Base-by-base conservation (phyloP, 1,140 invertebrate genomes). In the Pogonognathellus flavescens region DNA sequence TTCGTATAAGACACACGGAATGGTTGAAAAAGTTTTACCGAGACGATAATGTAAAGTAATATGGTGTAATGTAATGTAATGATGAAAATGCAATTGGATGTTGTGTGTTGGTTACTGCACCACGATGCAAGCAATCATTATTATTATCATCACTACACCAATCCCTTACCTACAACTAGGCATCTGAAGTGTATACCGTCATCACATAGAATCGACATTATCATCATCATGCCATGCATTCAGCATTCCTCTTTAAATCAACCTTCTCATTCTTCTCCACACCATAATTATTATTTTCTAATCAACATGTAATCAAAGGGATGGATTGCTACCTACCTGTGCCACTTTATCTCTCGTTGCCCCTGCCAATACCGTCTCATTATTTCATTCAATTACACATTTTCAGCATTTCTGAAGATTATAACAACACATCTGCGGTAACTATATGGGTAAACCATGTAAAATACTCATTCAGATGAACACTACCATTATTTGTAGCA, bases 271-370 rank as follows among this genome's bases (percentile, higher is more conserved):
- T 76, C 70, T 76, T 76, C 70, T 76, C 70, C 70, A 76, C 70
- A 76, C 70, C 70, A 76, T 76, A 76, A 76, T 76, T 76, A 76
- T 76, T 76, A 76, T 76, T 76, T 76, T 76, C 70, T 76, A 76
- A 76, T 76, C 70, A 76, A 76, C 70, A 76, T 76, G 70, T 76
- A 76, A 76, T 76, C 70, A 76, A 76, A 76, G 49, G 70, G 70
- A 76, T 76, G 70, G 70, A 76, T 76, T 76, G 41, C 70, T 76
- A 76, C 70, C 70, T 76, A 66, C 70, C 70, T 76, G 70, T 76
- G 70, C 70, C 70, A 76, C 70, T 76, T 76, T 76, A 31, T 76
- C 70, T 76, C 70, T 76, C 70, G 22, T 76, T 76, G 31, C 70
- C 70, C 70, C 70, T 76, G 70, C 70, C 70, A 76, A 76, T 76